Conservation (phyloP, 35 echinoderm and acorn worm species). For the Lytechinus variegatus region DNA sequence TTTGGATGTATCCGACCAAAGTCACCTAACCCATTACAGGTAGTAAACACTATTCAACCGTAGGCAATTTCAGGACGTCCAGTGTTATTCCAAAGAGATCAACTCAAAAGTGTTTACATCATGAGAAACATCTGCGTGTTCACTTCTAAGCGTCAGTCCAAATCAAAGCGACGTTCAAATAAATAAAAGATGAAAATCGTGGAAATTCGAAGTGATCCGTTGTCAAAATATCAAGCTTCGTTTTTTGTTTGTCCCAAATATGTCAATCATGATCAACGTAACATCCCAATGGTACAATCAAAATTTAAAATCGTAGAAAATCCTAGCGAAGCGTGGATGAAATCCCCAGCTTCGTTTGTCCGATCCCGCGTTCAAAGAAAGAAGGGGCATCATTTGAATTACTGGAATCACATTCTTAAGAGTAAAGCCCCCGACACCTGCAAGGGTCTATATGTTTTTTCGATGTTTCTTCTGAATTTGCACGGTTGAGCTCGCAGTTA, state of each 20-base stretch:
- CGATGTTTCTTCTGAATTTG: conserved; percentile 3
- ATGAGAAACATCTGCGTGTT: not conserved
- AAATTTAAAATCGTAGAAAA: not conserved
- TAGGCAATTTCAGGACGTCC: not conserved
- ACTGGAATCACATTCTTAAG: not conserved
- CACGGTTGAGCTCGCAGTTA: not conserved
- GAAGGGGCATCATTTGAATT: not conserved
- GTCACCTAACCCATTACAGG: not conserved
- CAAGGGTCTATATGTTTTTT: not conserved
- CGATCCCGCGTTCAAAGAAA: not conserved
- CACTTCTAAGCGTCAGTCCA: not conserved
- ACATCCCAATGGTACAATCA: not conserved
- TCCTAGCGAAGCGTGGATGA: not conserved
- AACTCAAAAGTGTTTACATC: not conserved
- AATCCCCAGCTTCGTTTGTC: not conserved
- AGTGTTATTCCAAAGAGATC: not conserved
- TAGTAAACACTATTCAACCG: not conserved
- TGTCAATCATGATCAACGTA: not conserved
- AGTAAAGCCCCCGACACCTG: not conserved
- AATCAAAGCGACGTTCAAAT: not conserved
- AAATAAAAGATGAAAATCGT: not conserved
- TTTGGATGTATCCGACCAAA: not conserved
- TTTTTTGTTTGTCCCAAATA: not conserved
- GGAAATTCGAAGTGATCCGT: not conserved
- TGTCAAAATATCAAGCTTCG: not conserved